Conservation (phyloP, 1,140 invertebrate genomes). For the Trichoplusia ni region DNA sequence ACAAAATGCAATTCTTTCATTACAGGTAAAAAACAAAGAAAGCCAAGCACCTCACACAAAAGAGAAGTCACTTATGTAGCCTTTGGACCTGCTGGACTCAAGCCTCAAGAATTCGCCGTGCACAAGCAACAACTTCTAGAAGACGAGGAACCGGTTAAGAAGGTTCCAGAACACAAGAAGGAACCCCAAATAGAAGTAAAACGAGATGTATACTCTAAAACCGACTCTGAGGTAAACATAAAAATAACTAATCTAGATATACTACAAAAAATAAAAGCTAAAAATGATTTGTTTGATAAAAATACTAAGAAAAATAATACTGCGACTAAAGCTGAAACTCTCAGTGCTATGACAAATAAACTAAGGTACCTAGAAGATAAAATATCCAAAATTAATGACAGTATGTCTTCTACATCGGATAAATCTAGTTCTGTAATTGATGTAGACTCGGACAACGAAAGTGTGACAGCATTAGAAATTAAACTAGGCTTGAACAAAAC, state of each 20-base stretch:
- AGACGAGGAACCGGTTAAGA: neutral
- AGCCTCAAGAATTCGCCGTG: conserved; percentile 14
- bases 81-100: conserved; percentile 52
- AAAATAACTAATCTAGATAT: conserved; percentile 45
- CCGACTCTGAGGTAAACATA: conserved; percentile 46
- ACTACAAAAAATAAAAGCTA: conserved; percentile 31
- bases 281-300: neutral
- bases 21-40: neutral
- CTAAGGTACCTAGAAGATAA: neutral
- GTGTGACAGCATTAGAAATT: conserved; percentile 32
- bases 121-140: conserved; percentile 2
- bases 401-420: neutral
- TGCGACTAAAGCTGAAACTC: neutral
- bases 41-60: no score
- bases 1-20: neutral
- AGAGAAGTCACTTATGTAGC: conserved; percentile 25
- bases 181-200: neutral
- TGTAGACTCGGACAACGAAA: conserved; percentile 39
- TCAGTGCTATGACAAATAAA: neutral
- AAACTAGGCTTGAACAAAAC: conserved; percentile 23
- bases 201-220: conserved; percentile 33
- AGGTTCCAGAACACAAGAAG: neutral
- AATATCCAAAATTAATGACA: neutral
- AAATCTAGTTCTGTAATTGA: neutral
- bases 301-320: neutral